A percentile compares a stretch with the other conserved stretches of the same genome.
These are phyloP conservation scores for Sapajus apella DNA, from an alignment of 2,113 vertebrate genomes.

Conservation along the genomic window DNA sequence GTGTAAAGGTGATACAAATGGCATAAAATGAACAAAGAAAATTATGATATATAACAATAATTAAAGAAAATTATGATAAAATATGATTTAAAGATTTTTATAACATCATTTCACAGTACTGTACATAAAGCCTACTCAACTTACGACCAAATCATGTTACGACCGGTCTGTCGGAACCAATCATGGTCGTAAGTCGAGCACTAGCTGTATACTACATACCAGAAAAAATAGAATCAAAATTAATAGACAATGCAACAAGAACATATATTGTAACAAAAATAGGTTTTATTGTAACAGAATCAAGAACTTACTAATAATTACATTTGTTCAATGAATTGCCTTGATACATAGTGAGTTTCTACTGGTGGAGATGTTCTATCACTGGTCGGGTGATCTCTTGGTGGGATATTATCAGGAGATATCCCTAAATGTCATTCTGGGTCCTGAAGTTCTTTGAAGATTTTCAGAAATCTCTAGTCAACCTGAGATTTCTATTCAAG, in stretches of 20 bases:
- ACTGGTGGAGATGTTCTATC: neutral
- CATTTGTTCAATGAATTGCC: neutral
- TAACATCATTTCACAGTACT: no score
- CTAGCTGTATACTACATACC: neutral
- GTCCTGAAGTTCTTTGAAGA: neutral
- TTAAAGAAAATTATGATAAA: no score
- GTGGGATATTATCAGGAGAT: neutral
- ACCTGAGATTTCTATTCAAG: neutral
- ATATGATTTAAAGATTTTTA: no score
- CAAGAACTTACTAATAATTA: neutral
- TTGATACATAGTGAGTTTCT: neutral
- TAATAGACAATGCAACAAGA: neutral
- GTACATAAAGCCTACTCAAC: no score
- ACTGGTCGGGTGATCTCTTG: neutral
- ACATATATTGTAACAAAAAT: neutral
- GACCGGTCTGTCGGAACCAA: no score
- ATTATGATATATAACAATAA: no score
- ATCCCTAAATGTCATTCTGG: neutral
- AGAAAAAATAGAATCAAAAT: neutral
- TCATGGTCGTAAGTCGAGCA: no score
- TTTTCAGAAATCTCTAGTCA: neutral
- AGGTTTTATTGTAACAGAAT: neutral
- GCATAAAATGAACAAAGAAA: no score
- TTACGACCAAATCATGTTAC: no score
- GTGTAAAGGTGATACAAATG: no score